These are phyloP conservation scores for Alosa alosa DNA, from an alignment of 2,113 vertebrate genomes.

Conservation along the genomic window DNA sequence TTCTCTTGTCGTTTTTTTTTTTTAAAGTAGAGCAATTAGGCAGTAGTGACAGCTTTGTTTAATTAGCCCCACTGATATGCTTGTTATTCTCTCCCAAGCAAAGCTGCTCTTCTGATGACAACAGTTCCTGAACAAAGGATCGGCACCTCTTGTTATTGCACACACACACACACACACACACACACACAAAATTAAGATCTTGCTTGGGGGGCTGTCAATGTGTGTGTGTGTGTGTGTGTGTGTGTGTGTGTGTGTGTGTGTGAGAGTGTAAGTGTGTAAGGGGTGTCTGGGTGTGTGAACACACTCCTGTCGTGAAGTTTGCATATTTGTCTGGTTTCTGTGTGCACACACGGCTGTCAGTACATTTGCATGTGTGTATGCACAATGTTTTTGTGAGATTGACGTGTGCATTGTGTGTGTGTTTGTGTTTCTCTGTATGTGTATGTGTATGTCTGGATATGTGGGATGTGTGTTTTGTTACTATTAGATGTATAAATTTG, in stretches of 20 bases:
- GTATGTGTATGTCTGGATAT: background rate
- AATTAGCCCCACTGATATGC: background rate
- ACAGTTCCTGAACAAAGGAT: background rate
- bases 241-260: background rate
- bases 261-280: background rate
- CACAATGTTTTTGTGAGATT: background rate
- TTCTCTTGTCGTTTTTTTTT: conserved; percentile 16
- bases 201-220: background rate
- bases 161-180: no score
- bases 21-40: conserved; percentile 26
- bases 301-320: conserved; percentile 4
- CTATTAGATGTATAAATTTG: no score
- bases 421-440: background rate
- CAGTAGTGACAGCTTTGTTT: conserved; percentile 33
- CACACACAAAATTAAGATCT: background rate
- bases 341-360: background rate
- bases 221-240: background rate
- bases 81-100: background rate
- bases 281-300: background rate
- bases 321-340: conserved; percentile 8
- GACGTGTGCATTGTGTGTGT: background rate
- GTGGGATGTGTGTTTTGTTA: no score
- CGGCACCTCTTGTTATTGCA: background rate
- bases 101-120: conserved; percentile 4
- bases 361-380: background rate